These are phyloP conservation scores for Anodontia alba DNA, from an alignment of 2,888 invertebrate species.

Conservation along the genomic window DNA sequence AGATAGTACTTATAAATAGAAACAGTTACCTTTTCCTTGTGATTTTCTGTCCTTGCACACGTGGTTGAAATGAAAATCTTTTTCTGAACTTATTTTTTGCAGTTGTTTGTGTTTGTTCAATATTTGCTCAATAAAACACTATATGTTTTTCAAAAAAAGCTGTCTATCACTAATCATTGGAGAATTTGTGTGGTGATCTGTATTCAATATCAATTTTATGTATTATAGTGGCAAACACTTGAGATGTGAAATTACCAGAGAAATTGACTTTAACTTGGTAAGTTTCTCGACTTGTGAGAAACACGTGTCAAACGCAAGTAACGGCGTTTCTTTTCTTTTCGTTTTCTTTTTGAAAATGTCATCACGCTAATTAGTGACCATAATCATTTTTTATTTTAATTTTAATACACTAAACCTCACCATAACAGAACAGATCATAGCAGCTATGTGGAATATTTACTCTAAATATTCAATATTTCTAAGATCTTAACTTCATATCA, in stretches of 20 bases:
- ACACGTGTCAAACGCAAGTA: background rate
- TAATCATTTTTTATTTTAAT: no score
- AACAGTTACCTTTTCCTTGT: background rate
- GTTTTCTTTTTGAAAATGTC: no score
- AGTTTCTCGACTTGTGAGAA: background rate
- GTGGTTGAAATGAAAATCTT: background rate
- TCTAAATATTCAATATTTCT: no score
- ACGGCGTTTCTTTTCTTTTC: background rate
- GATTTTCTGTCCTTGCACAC: background rate
- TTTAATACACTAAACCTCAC: no score
- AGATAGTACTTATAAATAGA: background rate
- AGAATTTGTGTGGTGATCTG: background rate
- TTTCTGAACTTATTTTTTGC: background rate
- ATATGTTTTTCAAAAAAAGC: background rate
- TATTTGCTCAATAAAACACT: background rate
- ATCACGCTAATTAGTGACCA: no score
- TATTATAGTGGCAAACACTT: no score
- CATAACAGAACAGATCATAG: no score
- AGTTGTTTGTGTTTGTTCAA: no score
- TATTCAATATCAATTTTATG: background rate
- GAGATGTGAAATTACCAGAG: background rate
- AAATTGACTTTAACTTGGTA: background rate
- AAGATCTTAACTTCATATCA: no score
- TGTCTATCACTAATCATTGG: background rate
- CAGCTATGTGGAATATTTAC: no score